Conservation (phyloP, 2,113 vertebrate species). For the Bungarus multicinctus region DNA sequence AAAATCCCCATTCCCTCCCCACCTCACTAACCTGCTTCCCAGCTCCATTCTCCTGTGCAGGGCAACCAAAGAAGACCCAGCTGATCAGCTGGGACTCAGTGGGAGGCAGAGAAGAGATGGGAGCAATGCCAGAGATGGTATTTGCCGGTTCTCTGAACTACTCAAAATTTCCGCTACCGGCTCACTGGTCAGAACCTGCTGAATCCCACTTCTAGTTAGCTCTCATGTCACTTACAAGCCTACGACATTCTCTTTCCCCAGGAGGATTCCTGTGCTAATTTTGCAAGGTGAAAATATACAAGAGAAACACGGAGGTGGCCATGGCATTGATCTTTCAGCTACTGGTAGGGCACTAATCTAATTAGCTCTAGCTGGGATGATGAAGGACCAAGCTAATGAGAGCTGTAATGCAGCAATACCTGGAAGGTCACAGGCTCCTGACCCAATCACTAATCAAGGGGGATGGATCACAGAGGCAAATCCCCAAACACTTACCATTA, state of each 20-base stretch:
- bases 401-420: not conserved
- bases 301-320: not conserved
- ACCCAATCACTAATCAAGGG: not conserved
- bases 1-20: too few relatives aligned
- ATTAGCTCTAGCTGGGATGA: not conserved
- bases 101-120: too few relatives aligned
- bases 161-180: too few relatives aligned
- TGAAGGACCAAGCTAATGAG: not conserved
- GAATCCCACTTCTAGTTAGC: too few relatives aligned
- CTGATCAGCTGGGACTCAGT: too few relatives aligned
- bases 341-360: not conserved
- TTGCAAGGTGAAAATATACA: not conserved
- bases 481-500: not conserved
- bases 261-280: not conserved
- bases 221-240: not conserved
- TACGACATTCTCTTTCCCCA: not conserved
- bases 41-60: too few relatives aligned
- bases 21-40: too few relatives aligned
- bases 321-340: not conserved
- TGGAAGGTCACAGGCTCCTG: not conserved
- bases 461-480: not conserved
- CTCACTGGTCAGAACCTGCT: too few relatives aligned
- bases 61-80: too few relatives aligned
- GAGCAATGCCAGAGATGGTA: too few relatives aligned
- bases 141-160: too few relatives aligned